These are phyloP conservation scores for Phylloscopus collybita DNA, from an alignment of 2,797 vertebrate genomes.

Conservation along the genomic window DNA sequence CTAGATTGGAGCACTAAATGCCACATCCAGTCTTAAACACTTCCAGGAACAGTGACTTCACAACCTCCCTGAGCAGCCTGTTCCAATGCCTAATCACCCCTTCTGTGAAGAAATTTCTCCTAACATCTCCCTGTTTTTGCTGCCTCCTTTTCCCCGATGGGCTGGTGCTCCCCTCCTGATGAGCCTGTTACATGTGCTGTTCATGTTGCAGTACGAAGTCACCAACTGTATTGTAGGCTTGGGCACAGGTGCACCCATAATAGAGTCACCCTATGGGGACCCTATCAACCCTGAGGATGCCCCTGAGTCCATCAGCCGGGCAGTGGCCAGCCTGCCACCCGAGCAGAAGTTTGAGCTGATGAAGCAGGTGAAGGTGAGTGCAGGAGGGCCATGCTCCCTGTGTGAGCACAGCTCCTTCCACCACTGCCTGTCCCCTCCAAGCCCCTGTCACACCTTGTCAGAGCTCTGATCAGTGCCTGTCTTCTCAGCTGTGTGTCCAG, in stretches of 20 bases:
- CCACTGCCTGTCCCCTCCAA: fast-evolving
- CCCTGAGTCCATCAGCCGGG: too few species aligned
- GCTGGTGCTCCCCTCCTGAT: not conserved
- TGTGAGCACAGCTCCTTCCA: fast-evolving
- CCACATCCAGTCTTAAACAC: fast-evolving
- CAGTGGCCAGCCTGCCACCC: too few species aligned
- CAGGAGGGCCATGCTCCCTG: fast-evolving
- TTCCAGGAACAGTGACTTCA: not conserved
- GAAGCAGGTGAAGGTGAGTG: slow-evolving; percentile 94
- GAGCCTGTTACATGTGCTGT: fast-evolving
- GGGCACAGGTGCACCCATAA: slow-evolving; percentile 91
- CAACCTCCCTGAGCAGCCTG: not conserved
- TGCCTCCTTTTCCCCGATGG: fast-evolving
- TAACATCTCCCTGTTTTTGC: not conserved
- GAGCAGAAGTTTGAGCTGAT: too few species aligned
- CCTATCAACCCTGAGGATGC: too few species aligned
- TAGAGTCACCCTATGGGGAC: too few species aligned
- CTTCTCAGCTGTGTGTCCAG: slow-evolving; percentile 91
- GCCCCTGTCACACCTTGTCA: not conserved
- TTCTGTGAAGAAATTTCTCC: not conserved
- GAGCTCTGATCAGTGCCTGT: not conserved
- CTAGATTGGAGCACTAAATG: not conserved
- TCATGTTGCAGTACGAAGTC: fast-evolving
- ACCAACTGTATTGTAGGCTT: slow-evolving; percentile 81
- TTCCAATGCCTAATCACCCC: not conserved